Conservation (phyloP, 1,140 invertebrate species). For the Platyscapa corneri region DNA sequence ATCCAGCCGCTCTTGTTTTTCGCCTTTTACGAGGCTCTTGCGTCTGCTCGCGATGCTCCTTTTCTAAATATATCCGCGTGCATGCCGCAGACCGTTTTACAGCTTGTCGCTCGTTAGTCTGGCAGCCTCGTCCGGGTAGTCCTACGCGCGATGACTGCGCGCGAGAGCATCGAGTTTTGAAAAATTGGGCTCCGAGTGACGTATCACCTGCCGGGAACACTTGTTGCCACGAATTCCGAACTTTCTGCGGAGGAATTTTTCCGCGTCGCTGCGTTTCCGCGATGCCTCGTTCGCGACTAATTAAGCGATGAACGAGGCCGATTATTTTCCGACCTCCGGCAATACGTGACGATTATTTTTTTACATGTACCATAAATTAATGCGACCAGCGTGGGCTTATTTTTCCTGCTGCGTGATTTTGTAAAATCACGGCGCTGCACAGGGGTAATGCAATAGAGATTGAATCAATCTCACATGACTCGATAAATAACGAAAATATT, state of each 20-base stretch:
- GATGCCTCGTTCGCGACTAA: not conserved
- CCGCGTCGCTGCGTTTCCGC: not conserved
- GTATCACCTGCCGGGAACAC: not conserved
- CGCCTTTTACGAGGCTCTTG: not conserved
- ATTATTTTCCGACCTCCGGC: too few species aligned
- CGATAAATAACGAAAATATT: not conserved
- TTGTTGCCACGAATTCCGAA: conserved; percentile 11
- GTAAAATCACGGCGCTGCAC: not conserved
- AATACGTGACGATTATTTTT: too few species aligned
- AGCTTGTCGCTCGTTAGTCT: conserved; percentile 49
- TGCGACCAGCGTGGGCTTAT: not conserved
- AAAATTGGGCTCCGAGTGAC: conserved; percentile 8
- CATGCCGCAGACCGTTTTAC: conserved; percentile 34
- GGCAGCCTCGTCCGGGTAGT: not conserved
- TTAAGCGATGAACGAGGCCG: conserved; percentile 5
- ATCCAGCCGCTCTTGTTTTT: not conserved
- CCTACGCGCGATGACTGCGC: not conserved
- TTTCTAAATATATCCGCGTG: not conserved
- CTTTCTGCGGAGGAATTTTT: not conserved
- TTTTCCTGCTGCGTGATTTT: not conserved
- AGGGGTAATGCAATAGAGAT: not conserved
- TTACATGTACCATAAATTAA: not conserved
- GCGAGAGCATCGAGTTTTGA: conserved; percentile 26
- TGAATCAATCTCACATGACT: not conserved
- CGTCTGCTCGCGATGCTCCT: not conserved